These are phyloP conservation scores for Drosophila borealis DNA, from an alignment of 2,888 invertebrate genomes.

Conservation along the genomic window DNA sequence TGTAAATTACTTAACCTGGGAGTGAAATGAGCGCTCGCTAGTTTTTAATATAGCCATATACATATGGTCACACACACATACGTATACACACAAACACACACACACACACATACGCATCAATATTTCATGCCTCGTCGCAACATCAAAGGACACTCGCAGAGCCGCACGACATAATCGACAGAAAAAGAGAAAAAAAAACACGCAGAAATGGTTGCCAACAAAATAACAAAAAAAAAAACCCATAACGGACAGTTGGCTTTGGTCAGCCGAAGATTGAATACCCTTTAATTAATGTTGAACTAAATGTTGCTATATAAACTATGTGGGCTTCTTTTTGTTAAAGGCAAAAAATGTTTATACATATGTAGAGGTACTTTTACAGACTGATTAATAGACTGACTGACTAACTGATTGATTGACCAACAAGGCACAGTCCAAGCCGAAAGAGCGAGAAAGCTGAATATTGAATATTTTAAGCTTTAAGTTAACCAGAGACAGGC, in stretches of 20 bases:
- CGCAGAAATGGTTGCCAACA: constrained; percentile 48
- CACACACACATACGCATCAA: constrained; percentile 49
- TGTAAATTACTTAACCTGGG: background rate
- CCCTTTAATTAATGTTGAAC: background rate
- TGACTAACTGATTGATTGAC: background rate
- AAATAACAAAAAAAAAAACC: constrained; percentile 34
- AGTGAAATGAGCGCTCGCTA: constrained; percentile 7
- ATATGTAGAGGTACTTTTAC: too few relatives aligned
- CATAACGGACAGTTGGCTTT: background rate
- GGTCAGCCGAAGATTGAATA: background rate
- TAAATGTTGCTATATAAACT: background rate
- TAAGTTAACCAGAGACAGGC: too few relatives aligned
- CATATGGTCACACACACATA: background rate
- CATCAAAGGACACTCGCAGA: constrained; percentile 57
- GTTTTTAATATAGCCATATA: constrained; percentile 23
- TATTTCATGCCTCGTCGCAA: constrained; percentile 67
- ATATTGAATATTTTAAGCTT: too few relatives aligned
- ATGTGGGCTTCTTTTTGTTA: too few relatives aligned
- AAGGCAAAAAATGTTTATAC: too few relatives aligned
- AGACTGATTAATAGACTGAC: background rate
- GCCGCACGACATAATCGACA: constrained; percentile 55
- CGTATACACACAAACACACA: constrained; percentile 2
- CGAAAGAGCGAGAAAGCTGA: too few relatives aligned
- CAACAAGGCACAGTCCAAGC: background rate
- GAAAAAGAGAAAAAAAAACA: constrained; percentile 34